These are phyloP conservation scores for Rhombomys opimus DNA, from an alignment of 2,113 vertebrate genomes.

Conservation along the genomic window DNA sequence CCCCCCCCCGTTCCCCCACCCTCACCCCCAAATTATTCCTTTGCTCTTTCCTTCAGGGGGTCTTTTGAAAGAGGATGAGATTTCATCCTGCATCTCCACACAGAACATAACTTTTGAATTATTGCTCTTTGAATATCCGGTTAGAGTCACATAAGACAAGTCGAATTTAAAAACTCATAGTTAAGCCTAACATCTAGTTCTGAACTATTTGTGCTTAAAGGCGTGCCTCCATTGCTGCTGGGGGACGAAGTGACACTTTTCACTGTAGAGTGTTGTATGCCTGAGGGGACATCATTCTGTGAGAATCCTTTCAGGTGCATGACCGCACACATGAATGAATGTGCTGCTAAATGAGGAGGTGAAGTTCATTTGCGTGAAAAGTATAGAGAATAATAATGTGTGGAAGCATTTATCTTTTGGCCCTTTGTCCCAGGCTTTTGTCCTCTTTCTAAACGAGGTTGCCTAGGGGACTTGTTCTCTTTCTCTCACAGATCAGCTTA, in stretches of 20 bases:
- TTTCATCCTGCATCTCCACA: neutral
- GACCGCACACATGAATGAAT: too few relatives aligned
- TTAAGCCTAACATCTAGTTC: neutral
- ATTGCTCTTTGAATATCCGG: neutral
- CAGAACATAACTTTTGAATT: neutral
- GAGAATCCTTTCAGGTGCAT: neutral
- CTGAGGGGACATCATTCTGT: conserved; percentile 3
- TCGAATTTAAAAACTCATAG: conserved; percentile 21
- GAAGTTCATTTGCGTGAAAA: neutral
- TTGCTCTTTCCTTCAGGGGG: neutral
- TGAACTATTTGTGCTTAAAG: conserved; percentile 36
- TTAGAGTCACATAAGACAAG: neutral
- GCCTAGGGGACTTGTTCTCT: neutral
- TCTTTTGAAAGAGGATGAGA: conserved; percentile 6
- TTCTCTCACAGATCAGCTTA: neutral
- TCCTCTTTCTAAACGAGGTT: conserved; percentile 26
- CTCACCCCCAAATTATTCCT: neutral
- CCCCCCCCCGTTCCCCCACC: too few relatives aligned
- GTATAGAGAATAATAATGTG: neutral
- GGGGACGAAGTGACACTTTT: conserved; percentile 16
- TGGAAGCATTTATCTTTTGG: neutral
- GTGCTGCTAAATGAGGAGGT: neutral
- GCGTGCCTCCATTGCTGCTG: neutral
- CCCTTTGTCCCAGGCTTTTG: neutral
- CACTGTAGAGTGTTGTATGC: neutral